phyloP scores from a whole-genome alignment of 2,888 invertebrate species.

The Trichacis sp. region DNA sequence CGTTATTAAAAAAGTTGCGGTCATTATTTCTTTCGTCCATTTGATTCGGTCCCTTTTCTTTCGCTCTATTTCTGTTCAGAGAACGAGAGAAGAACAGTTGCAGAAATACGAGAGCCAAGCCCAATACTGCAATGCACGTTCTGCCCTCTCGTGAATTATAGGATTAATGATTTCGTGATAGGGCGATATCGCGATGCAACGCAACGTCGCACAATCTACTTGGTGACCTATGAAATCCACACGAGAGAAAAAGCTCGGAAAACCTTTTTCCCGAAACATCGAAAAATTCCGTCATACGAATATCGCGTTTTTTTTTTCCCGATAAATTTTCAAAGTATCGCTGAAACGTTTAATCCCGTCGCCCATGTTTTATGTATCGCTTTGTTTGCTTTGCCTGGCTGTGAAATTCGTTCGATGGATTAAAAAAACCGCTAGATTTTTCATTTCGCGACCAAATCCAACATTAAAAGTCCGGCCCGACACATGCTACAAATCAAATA shows the following conservation, averaged over 20 bases:
- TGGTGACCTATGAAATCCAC: slow-evolving; percentile 24
- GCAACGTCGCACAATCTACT: slow-evolving; percentile 20
- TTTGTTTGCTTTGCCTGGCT: too few relatives aligned
- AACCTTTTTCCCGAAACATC: too few relatives aligned
- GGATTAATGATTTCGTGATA: slow-evolving; percentile 31
- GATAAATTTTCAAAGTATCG: too few relatives aligned
- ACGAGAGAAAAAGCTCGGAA: too few relatives aligned
- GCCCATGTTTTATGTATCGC: too few relatives aligned
- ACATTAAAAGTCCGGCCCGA: background rate
- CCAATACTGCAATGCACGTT: background rate
- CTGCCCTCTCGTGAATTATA: slow-evolving; percentile 27
- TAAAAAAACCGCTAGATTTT: too few relatives aligned
- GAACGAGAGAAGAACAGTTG: slow-evolving; percentile 9
- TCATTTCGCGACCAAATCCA: too few relatives aligned
- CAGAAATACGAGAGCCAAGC: slow-evolving; percentile 13
- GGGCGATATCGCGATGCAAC: slow-evolving; percentile 21
- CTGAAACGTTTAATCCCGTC: too few relatives aligned
- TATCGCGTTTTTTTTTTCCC: too few relatives aligned
- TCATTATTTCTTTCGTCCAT: slow-evolving; percentile 60
- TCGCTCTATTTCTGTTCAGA: background rate
- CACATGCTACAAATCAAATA: slow-evolving; percentile 3
- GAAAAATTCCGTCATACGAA: too few relatives aligned
- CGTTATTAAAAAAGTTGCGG: slow-evolving; percentile 65
- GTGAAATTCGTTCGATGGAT: too few relatives aligned
- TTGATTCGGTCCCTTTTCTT: slow-evolving; percentile 47